phyloP scores from a whole-genome alignment of 2,113 vertebrate species.

The Pica pica region DNA sequence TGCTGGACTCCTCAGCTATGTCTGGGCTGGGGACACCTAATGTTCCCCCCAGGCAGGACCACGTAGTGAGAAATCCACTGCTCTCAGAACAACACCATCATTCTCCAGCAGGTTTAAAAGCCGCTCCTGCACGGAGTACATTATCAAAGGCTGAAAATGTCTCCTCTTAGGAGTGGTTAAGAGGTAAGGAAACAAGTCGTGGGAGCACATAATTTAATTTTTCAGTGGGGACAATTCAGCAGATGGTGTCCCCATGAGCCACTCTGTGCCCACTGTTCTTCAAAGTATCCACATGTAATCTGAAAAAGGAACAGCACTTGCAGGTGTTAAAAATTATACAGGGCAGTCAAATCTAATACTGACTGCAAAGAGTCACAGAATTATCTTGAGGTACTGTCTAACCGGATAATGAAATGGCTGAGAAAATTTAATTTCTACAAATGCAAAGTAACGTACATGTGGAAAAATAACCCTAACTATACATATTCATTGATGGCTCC shows the following conservation, averaged over 20 bases:
- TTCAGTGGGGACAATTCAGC: background rate
- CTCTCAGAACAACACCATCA: too few species aligned
- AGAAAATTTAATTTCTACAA: slow-evolving; percentile 8
- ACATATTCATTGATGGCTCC: background rate
- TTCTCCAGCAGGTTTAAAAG: background rate
- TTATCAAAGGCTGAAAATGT: background rate
- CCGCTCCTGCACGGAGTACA: rapidly evolving
- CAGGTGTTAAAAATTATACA: background rate
- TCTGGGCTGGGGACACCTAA: too few species aligned
- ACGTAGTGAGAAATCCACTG: rapidly evolving
- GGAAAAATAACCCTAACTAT: background rate
- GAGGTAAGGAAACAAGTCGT: background rate
- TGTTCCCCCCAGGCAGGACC: background rate
- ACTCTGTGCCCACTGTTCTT: background rate
- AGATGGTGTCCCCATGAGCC: background rate
- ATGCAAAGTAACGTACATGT: background rate
- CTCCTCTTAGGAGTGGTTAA: background rate
- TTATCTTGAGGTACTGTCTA: background rate
- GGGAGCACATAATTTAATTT: background rate
- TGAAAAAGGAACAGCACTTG: background rate
- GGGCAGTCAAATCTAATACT: background rate
- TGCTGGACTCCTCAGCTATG: background rate
- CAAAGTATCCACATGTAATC: background rate
- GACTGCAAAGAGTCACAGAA: background rate
- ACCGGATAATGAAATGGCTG: background rate